Evolutionary conservation across 2,888 invertebrate species (phyloP).

Genomic region (Amaurobius ferox): DNA sequence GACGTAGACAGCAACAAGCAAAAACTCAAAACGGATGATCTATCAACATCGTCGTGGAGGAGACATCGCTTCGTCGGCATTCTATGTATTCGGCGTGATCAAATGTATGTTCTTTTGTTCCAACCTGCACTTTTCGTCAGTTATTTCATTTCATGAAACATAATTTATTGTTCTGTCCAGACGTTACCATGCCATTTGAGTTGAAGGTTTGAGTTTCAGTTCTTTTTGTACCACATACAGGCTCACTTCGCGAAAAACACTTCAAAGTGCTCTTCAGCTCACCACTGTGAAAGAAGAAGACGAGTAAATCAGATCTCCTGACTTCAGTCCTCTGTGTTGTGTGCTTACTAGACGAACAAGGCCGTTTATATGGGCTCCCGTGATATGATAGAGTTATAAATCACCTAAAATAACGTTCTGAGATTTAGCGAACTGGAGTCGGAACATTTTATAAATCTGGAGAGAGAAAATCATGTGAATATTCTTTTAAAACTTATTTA

Average conservation of each 20-base stretch:
- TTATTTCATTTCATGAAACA: not conserved
- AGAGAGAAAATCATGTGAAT: not conserved
- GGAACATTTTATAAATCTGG: not conserved
- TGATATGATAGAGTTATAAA: not conserved
- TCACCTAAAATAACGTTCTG: too few relatives aligned
- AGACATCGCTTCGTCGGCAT: not conserved
- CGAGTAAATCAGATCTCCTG: not conserved
- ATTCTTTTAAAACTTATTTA: slow-evolving; percentile 1
- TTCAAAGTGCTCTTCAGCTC: slow-evolving; percentile 31
- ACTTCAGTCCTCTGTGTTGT: not conserved
- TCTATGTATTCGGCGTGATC: slow-evolving; percentile 10
- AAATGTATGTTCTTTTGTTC: not conserved
- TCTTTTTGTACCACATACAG: not conserved
- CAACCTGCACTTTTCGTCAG: not conserved
- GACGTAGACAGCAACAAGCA: slow-evolving; percentile 26
- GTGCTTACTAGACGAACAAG: slow-evolving; percentile 1
- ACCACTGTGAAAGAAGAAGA: not conserved
- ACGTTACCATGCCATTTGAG: not conserved
- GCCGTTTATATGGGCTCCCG: slow-evolving; percentile 1
- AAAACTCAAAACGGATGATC: not conserved
- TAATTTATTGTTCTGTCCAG: not conserved
- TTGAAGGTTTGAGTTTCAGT: not conserved
- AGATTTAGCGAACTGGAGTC: not conserved
- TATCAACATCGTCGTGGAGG: not conserved
- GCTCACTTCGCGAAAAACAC: not conserved